Percentiles rank a stretch among this genome's conserved stretches.
These are phyloP conservation scores for Imbricaverruca yamaguchii DNA, from an alignment of 2,888 invertebrate species.

Conservation along the genomic window DNA sequence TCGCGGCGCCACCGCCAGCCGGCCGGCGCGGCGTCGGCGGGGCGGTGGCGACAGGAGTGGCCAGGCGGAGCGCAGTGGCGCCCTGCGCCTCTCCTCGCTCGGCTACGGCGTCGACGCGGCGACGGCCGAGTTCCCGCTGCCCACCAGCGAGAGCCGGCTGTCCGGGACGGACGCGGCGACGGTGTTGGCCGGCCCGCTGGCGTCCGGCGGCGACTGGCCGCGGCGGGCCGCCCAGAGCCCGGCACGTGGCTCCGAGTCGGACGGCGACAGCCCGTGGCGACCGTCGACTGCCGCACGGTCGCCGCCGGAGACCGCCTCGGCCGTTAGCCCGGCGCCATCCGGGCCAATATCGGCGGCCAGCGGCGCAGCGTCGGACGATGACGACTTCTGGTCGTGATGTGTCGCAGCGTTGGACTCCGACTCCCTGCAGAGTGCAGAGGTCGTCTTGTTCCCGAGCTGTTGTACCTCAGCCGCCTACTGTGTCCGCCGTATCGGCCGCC, in stretches of 20 bases:
- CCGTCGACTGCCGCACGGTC: no score
- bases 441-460: no score
- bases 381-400: background rate
- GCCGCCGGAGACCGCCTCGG: no score
- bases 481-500: no score
- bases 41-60: background rate
- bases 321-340: background rate
- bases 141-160: background rate
- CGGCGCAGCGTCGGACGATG: background rate
- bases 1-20: background rate
- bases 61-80: background rate
- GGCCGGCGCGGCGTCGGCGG: background rate
- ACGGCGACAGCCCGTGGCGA: no score
- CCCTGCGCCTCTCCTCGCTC: background rate
- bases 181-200: no score
- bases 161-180: background rate
- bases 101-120: background rate
- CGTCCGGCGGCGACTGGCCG: background rate
- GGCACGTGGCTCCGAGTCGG: no score
- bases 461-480: no score
- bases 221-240: background rate
- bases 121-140: background rate
- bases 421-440: no score
- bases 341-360: background rate
- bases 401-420: no score